phyloP scores from a whole-genome alignment of 2,113 vertebrate genomes.

The Epinephelus cyanopodus region DNA sequence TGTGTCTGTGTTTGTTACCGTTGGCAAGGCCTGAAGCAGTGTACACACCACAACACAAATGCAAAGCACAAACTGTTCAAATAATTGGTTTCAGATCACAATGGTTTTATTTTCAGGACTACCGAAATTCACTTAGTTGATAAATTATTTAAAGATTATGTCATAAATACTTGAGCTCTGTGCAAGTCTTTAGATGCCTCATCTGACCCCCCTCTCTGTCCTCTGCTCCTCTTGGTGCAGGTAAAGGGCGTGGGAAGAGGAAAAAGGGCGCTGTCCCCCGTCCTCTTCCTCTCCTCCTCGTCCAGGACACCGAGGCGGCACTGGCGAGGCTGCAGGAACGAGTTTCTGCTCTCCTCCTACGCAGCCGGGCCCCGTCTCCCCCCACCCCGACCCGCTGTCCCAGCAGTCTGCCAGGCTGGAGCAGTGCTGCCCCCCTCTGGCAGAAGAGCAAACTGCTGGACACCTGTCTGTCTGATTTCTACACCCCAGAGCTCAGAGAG shows the following conservation, averaged over 20 bases:
- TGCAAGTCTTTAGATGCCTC: background rate
- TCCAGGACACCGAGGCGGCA: constrained; percentile 85
- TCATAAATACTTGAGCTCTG: background rate
- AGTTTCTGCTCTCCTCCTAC: constrained; percentile 86
- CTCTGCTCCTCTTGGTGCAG: constrained; percentile 65
- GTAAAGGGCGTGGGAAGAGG: constrained; percentile 83
- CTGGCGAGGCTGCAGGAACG: constrained; percentile 86
- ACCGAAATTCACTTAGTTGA: background rate
- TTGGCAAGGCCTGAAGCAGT: background rate
- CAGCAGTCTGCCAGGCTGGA: constrained; percentile 82
- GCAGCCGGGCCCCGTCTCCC: constrained; percentile 75
- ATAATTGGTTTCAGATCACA: background rate
- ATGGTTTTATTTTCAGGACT: background rate
- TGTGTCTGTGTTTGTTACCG: background rate
- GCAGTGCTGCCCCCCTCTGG: constrained; percentile 86
- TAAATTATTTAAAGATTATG: background rate
- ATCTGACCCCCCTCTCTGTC: background rate
- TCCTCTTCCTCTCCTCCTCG: constrained; percentile 85
- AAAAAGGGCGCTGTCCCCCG: constrained; percentile 70
- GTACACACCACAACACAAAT: background rate
- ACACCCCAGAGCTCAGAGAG: constrained; percentile 82
- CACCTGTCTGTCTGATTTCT: constrained; percentile 79
- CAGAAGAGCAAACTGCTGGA: constrained; percentile 86
- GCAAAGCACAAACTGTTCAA: background rate
- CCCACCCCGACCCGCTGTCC: constrained; percentile 84